Evolutionary conservation across 1,140 invertebrate species (phyloP).

Genomic region (Wiebesia pumilae): DNA sequence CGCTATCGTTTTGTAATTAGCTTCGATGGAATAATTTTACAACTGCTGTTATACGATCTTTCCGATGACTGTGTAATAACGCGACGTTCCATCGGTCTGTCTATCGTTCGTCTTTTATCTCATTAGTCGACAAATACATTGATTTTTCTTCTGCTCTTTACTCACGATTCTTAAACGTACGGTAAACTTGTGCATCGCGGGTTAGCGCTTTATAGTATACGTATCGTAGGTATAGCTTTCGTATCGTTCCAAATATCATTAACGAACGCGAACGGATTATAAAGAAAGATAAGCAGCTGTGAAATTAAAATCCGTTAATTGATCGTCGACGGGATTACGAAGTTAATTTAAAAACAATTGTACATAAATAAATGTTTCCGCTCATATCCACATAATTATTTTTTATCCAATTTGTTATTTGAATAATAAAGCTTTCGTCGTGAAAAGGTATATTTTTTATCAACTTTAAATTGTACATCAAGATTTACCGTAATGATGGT

Average conservation of each 20-base stretch:
- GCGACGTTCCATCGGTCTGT: not conserved
- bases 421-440: too few relatives aligned
- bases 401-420: too few relatives aligned
- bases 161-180: too few relatives aligned
- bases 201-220: not conserved
- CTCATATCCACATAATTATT: too few relatives aligned
- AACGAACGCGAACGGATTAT: not conserved
- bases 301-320: not conserved
- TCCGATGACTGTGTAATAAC: too few relatives aligned
- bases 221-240: not conserved
- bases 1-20: not conserved
- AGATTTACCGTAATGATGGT: too few relatives aligned
- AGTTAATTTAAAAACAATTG: too few relatives aligned
- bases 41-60: too few relatives aligned
- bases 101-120: not conserved
- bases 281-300: not conserved
- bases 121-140: not conserved
- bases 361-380: too few relatives aligned
- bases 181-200: not conserved
- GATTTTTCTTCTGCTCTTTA: not conserved
- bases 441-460: too few relatives aligned
- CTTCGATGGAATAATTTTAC: not conserved
- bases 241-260: not conserved
- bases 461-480: too few relatives aligned
- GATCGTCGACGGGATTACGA: not conserved